Evolutionary conservation across 2,113 vertebrate species (phyloP).

Genomic region (Megaceryle maxima): DNA sequence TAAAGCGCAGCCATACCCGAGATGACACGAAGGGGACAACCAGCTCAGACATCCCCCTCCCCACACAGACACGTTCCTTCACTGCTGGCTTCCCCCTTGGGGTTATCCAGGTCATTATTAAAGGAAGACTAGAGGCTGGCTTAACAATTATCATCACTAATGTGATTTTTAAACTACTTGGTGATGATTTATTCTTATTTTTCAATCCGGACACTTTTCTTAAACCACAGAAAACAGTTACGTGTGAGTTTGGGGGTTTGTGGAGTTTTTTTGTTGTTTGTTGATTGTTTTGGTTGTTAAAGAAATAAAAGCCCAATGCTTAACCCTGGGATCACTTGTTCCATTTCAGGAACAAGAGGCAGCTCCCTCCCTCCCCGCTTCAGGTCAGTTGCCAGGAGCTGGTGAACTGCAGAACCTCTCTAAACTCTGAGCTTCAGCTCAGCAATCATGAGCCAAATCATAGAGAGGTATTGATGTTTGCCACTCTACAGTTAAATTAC

Average conservation of each 20-base stretch:
- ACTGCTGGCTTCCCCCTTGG: background rate
- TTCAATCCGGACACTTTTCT: background rate
- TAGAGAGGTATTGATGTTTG: slow-evolving; percentile 57
- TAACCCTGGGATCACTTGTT: background rate
- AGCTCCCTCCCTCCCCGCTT: background rate
- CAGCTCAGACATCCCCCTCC: background rate
- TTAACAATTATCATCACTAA: background rate
- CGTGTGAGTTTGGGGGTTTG: background rate
- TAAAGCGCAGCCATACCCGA: background rate
- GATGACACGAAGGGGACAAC: accelerated
- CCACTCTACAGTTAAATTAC: slow-evolving; percentile 55
- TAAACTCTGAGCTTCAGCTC: slow-evolving; percentile 51
- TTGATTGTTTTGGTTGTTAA: background rate
- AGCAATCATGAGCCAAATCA: slow-evolving; percentile 32
- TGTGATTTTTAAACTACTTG: background rate
- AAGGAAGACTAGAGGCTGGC: background rate
- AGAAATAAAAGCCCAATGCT: background rate
- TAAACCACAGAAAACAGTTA: background rate
- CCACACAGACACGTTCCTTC: background rate
- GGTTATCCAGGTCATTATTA: background rate
- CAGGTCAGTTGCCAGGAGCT: slow-evolving; percentile 19
- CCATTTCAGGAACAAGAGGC: background rate
- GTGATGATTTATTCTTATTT: background rate
- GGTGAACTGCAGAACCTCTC: background rate
- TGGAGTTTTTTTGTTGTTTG: background rate